phyloP scores from a whole-genome alignment of 1,140 invertebrate species.

The Zaprionus ghesquierei region DNA sequence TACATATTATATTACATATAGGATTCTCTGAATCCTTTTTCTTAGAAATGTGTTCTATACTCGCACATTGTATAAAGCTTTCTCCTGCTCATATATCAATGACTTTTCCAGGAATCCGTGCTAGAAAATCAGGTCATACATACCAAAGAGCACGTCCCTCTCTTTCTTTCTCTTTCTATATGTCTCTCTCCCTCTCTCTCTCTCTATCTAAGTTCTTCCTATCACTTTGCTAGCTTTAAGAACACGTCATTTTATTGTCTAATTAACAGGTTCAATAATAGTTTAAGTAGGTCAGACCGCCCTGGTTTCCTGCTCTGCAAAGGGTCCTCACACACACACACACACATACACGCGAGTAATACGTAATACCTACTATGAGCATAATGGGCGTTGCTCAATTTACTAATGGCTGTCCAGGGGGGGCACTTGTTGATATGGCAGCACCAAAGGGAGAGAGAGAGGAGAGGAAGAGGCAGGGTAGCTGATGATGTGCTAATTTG shows the following conservation, averaged over 20 bases:
- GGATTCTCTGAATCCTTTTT: background rate
- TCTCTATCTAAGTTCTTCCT: background rate
- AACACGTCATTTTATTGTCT: slow-evolving; percentile 29
- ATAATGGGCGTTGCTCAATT: slow-evolving; percentile 55
- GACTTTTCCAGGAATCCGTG: background rate
- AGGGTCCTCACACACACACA: background rate
- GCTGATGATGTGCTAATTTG: slow-evolving; percentile 46
- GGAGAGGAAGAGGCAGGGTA: background rate
- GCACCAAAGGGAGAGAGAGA: background rate
- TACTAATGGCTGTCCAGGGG: slow-evolving; percentile 52
- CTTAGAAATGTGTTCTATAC: background rate
- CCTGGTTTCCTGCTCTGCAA: background rate
- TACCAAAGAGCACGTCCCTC: too few species aligned
- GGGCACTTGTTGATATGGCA: slow-evolving; percentile 70
- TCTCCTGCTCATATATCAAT: background rate
- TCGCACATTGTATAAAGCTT: background rate
- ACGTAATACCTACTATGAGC: background rate
- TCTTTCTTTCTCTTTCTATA: too few species aligned
- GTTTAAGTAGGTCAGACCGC: slow-evolving; percentile 52
- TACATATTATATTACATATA: background rate
- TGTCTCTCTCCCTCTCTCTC: too few species aligned
- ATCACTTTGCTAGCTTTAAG: background rate
- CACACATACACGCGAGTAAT: too few species aligned
- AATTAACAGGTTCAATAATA: slow-evolving; percentile 60
- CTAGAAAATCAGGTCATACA: background rate